Base-by-base conservation (phyloP, 2,888 invertebrate species). In the Stramonita haemastoma region DNA sequence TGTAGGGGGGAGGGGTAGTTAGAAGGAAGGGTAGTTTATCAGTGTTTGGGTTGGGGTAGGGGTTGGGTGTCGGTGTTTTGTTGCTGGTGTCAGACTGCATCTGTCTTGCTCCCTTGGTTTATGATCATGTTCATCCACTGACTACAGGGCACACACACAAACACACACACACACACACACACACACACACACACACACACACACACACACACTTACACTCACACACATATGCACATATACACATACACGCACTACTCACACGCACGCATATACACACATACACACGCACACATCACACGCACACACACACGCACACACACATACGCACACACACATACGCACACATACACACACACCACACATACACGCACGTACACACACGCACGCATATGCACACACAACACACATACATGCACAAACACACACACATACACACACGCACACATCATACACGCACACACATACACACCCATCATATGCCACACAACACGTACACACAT, bases 241-340 rank as follows among this genome's bases (percentile, higher is more conserved):
- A 29, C 83, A 22, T 36, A 36, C 83, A 22, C 26, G 1, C 36
- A 83, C 83, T 13, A 26, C 79, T 26, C n/a, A 79, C n/a, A 22
- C 13, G 22, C n/a, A 79, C 79, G 2, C 79, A 79, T n/a, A 29
- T n/a, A 26, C 79, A 26, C 79, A 13, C 79, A 79, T 29, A 29
- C 79, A 46, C 46, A 46, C 46, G n/a, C n/a, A n/a, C n/a, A n/a
- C n/a, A n/a, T n/a, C 77, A 15, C 77, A 15, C 77, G 22, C 77
- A 77, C 77, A 15, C 77, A 77, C 77, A 77, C 77, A 22, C 77
- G 29, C 77, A 22, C 77, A 81, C 19, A 81, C 46, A 81, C 81
- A 81, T 34, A 81, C 81, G 32, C 81, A 81, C 81, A 81, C 34
- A 81, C 81, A 32, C 34, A 81, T 8, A 81, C 11, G 32, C 81